phyloP scores from a whole-genome alignment of 1,140 invertebrate genomes.

The Uloborus diversus region DNA sequence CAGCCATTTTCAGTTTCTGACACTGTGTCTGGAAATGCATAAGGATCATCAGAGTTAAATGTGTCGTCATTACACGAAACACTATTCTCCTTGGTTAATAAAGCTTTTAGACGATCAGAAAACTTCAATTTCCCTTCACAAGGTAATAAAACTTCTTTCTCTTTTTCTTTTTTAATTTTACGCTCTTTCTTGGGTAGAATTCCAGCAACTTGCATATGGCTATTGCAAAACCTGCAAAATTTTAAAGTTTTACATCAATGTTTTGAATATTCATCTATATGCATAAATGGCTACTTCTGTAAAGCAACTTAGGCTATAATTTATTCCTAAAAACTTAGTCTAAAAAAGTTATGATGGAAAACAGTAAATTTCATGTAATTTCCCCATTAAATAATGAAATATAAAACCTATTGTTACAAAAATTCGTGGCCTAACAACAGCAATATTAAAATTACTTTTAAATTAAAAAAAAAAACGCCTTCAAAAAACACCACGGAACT shows the following conservation, averaged over 20 bases:
- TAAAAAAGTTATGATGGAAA: no score
- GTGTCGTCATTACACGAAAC: slow-evolving; percentile 53
- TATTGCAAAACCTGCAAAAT: slow-evolving; percentile 68
- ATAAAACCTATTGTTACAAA: no score
- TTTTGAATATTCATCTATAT: neutral
- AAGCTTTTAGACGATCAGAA: slow-evolving; percentile 67
- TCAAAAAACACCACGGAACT: no score
- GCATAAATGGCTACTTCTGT: no score
- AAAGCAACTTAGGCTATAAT: no score
- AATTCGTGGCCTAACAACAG: no score
- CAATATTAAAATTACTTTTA: no score
- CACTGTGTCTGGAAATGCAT: slow-evolving; percentile 71
- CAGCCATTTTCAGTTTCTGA: slow-evolving; percentile 62
- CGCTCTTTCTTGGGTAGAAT: slow-evolving; percentile 69
- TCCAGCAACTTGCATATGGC: slow-evolving; percentile 70
- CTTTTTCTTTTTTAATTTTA: slow-evolving; percentile 68
- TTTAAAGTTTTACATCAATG: slow-evolving; percentile 1
- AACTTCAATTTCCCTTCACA: slow-evolving; percentile 70
- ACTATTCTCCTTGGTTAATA: slow-evolving; percentile 65
- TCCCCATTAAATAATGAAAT: no score
- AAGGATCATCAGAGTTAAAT: slow-evolving; percentile 68
- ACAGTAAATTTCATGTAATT: no score
- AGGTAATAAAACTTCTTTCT: slow-evolving; percentile 57
- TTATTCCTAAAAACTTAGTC: no score
- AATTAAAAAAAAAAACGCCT: no score